These are phyloP conservation scores for Rhabdomys pumilio DNA, from an alignment of 2,797 vertebrate genomes.

Conservation along the genomic window DNA sequence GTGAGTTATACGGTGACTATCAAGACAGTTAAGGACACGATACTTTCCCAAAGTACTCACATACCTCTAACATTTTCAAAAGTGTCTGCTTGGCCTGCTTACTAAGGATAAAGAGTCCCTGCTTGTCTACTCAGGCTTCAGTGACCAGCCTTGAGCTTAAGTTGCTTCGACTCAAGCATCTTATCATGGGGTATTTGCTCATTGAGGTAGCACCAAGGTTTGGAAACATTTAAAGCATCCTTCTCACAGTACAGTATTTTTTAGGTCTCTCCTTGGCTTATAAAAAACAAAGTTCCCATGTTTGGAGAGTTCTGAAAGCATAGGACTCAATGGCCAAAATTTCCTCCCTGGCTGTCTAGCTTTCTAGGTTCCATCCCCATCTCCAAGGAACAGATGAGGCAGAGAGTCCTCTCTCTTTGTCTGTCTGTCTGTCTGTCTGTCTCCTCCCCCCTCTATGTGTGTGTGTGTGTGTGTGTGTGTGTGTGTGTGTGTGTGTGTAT, in stretches of 20 bases:
- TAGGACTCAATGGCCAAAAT: neutral
- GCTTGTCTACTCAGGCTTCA: neutral
- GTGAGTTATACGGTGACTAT: neutral
- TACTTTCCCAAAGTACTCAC: neutral
- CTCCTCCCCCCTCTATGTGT: neutral
- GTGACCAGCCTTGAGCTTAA: neutral
- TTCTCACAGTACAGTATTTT: conserved; percentile 42
- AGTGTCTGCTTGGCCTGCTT: neutral
- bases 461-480: neutral
- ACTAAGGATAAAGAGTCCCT: neutral
- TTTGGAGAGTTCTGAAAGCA: conserved; percentile 30
- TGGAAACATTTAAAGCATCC: conserved; percentile 55
- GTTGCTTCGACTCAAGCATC: neutral
- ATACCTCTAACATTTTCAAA: neutral
- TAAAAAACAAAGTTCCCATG: neutral
- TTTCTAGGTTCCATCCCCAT: neutral
- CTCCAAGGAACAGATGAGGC: neutral
- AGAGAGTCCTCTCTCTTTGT: neutral
- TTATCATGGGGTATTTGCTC: neutral
- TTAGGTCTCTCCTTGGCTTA: neutral
- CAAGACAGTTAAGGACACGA: neutral
- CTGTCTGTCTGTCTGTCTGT: neutral
- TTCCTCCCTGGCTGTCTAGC: neutral
- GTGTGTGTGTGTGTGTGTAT: neutral
- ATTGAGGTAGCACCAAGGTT: neutral